Conservation (phyloP, 2,797 vertebrate genomes). For the Thalassophryne amazonica region DNA sequence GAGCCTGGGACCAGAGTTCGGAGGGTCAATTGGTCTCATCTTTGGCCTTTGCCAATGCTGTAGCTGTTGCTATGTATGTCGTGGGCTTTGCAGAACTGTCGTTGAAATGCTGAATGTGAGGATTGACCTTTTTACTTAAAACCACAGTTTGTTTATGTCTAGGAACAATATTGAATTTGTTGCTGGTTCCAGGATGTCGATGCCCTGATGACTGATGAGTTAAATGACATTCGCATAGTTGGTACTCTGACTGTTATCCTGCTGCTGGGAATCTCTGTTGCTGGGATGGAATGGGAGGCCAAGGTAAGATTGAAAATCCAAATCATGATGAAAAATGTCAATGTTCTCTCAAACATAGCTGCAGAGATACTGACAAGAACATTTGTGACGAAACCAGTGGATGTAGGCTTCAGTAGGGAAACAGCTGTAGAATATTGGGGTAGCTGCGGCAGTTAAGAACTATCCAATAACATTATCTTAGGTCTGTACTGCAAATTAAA, state of each 20-base stretch:
- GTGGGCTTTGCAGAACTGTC: slow-evolving; percentile 94
- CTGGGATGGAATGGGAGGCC: slow-evolving; percentile 98
- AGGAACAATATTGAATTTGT: neutral
- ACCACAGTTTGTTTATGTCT: neutral
- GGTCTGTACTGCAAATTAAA: too few species aligned
- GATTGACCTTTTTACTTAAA: rapidly evolving
- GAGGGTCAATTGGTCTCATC: slow-evolving; percentile 94
- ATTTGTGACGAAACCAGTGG: too few species aligned
- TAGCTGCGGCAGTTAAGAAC: too few species aligned
- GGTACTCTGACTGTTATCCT: slow-evolving; percentile 91
- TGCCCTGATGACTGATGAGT: slow-evolving; percentile 88
- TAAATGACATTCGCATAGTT: slow-evolving; percentile 93
- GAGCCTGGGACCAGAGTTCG: slow-evolving; percentile 95
- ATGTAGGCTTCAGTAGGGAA: too few species aligned
- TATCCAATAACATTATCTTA: too few species aligned
- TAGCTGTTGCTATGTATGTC: slow-evolving; percentile 97
- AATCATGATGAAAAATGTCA: neutral
- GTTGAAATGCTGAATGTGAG: slow-evolving; percentile 90
- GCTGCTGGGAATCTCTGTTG: slow-evolving; percentile 92
- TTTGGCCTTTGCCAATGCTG: slow-evolving; percentile 96
- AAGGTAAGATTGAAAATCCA: slow-evolving; percentile 75
- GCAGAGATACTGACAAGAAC: neutral
- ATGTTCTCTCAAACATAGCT: neutral
- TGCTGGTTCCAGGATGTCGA: slow-evolving; percentile 79
- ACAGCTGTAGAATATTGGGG: too few species aligned